Percentiles rank a stretch among this genome's conserved stretches.
phyloP scores from a whole-genome alignment of 2,888 invertebrate species.

The Campoplex capitator region DNA sequence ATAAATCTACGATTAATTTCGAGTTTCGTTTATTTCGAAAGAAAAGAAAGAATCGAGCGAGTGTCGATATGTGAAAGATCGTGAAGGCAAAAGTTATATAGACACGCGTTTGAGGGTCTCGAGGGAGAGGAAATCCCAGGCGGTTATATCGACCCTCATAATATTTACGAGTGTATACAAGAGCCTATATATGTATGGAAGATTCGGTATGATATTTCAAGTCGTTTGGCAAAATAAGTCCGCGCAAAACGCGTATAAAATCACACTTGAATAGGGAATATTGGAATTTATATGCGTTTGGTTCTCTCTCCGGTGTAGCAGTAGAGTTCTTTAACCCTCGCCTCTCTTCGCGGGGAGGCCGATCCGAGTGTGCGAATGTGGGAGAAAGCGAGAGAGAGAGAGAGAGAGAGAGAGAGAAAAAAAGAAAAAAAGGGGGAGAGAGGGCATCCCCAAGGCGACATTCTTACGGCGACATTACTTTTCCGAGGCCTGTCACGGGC shows the following conservation, averaged over 20 bases:
- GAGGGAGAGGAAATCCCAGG: conserved; percentile 80
- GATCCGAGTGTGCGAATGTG: background rate
- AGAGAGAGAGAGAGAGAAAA: background rate
- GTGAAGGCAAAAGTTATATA: conserved; percentile 10
- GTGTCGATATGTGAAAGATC: background rate
- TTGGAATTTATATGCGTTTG: conserved; percentile 78
- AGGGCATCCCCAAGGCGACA: conserved; percentile 73
- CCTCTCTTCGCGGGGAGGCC: background rate
- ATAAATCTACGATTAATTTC: background rate
- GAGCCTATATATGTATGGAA: background rate
- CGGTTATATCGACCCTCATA: conserved; percentile 82
- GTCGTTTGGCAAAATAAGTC: conserved; percentile 69
- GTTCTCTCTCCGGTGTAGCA: background rate
- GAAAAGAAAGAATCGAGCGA: background rate
- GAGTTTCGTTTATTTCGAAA: background rate
- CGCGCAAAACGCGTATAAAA: conserved; percentile 80
- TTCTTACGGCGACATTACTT: conserved; percentile 68
- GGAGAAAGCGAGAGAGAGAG: conserved; percentile 19
- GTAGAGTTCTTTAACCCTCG: conserved; percentile 18
- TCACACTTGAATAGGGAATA: conserved; percentile 81
- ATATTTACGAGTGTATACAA: conserved; percentile 79
- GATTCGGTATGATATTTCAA: conserved; percentile 32
- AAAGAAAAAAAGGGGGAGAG: conserved; percentile 15
- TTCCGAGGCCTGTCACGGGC: conserved; percentile 52
- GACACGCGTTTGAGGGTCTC: conserved; percentile 65